A percentile compares a stretch with the other conserved stretches of the same genome.
phyloP scores from a whole-genome alignment of 2,797 vertebrate species.

The Adelosebastes latens region DNA sequence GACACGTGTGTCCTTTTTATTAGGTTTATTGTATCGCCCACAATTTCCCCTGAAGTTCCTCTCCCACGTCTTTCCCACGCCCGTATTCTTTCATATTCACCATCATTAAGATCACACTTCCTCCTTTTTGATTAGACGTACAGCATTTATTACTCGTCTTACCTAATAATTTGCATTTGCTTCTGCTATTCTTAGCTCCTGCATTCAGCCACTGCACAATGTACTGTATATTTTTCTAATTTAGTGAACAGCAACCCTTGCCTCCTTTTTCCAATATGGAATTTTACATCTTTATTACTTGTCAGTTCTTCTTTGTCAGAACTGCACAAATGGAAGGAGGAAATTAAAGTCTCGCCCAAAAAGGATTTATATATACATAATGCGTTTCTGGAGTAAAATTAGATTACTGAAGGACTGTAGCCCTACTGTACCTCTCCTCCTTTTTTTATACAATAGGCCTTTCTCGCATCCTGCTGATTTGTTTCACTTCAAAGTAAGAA shows the following conservation, averaged over 20 bases:
- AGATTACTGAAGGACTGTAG: background rate
- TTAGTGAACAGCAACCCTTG: background rate
- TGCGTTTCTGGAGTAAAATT: background rate
- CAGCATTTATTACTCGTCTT: background rate
- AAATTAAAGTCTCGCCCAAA: conserved; percentile 11
- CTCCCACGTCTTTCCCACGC: conserved; percentile 2
- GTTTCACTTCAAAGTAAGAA: background rate
- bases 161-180: background rate
- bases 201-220: background rate
- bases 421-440: background rate
- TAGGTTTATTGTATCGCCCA: background rate
- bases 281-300: conserved; percentile 6
- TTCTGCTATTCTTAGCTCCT: background rate
- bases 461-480: background rate
- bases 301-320: background rate
- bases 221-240: background rate
- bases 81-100: background rate
- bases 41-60: conserved; percentile 1
- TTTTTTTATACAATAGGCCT: background rate
- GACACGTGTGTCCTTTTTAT: background rate
- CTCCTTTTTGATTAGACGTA: background rate
- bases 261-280: background rate
- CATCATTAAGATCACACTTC: background rate
- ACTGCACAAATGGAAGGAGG: background rate
- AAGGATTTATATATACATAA: conserved; percentile 3